Conservation (phyloP, 2,888 invertebrate species). For the Watsonalla binaria region DNA sequence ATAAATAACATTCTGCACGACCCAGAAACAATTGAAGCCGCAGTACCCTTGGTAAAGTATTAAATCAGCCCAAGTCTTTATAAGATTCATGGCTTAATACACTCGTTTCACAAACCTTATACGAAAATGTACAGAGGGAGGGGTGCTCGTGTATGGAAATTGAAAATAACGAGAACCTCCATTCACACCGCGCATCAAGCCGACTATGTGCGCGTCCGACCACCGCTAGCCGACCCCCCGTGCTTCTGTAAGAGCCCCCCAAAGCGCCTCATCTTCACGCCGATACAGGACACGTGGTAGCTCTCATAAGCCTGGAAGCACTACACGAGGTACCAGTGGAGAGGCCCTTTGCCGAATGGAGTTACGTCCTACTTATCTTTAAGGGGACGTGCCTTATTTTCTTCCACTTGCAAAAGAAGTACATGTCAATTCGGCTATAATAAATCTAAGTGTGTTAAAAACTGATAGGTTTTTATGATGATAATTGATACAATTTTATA, state of each 20-base stretch:
- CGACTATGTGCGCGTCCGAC: constrained; percentile 55
- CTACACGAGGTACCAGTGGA: constrained; percentile 61
- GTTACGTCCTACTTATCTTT: constrained; percentile 77
- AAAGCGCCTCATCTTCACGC: constrained; percentile 50
- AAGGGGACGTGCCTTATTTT: constrained; percentile 74
- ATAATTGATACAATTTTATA: no score
- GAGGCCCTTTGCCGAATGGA: constrained; percentile 75
- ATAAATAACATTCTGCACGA: constrained; percentile 26
- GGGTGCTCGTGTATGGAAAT: constrained; percentile 75
- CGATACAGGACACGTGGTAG: constrained; percentile 50
- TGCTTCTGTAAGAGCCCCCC: constrained; percentile 52
- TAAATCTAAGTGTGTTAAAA: constrained; percentile 24
- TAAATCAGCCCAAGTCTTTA: constrained; percentile 67
- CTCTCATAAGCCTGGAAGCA: constrained; percentile 57
- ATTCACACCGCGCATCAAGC: constrained; percentile 72
- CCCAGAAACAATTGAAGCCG: constrained; percentile 39
- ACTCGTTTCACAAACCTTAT: constrained; percentile 60
- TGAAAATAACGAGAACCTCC: constrained; percentile 76
- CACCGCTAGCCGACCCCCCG: constrained; percentile 56
- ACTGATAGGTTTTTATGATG: no score
- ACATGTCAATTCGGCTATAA: constrained; percentile 61
- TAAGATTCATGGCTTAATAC: constrained; percentile 74
- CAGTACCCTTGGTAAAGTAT: constrained; percentile 31
- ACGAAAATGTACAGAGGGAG: constrained; percentile 62
- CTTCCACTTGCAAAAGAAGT: constrained; percentile 54